Percentiles rank a stretch among this genome's conserved stretches.
phyloP scores from a whole-genome alignment of 1,140 invertebrate genomes.

The Xylocopa sonorina region DNA sequence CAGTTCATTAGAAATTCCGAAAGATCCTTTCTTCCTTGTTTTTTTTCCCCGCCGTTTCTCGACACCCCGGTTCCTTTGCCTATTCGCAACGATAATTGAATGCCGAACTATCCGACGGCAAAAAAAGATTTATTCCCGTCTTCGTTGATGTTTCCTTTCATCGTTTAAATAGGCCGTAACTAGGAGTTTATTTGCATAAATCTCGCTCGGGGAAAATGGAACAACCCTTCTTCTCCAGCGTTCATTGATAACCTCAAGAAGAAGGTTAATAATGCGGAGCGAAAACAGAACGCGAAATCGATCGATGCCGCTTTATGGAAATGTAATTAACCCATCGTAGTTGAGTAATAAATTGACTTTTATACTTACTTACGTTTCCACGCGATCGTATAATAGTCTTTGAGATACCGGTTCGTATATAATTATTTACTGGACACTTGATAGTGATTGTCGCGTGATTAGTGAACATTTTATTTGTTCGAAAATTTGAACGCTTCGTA shows the following conservation, averaged over 20 bases:
- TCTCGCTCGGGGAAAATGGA: too few species aligned
- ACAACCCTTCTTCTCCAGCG: neutral
- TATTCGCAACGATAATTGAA: constrained; percentile 34
- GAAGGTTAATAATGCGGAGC: neutral
- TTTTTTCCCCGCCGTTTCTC: constrained; percentile 34
- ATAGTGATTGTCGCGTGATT: too few species aligned
- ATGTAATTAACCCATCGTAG: neutral
- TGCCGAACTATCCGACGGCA: constrained; percentile 9
- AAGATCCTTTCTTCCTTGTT: constrained; percentile 56
- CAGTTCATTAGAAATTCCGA: constrained; percentile 72
- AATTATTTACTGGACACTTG: too few species aligned
- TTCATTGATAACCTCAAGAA: neutral
- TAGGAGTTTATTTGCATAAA: constrained; percentile 19
- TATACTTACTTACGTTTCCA: too few species aligned
- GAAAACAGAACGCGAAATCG: neutral
- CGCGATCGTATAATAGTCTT: too few species aligned
- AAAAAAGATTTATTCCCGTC: constrained; percentile 25
- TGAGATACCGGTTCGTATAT: too few species aligned
- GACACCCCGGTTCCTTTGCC: constrained; percentile 27
- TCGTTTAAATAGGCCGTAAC: neutral
- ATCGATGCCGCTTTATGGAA: neutral
- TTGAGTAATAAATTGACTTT: too few species aligned
- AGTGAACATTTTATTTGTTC: too few species aligned
- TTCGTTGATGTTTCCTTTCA: constrained; percentile 14
- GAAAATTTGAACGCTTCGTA: too few species aligned